Base-by-base conservation (phyloP, 2,888 invertebrate species). In the Drosophila falleni region DNA sequence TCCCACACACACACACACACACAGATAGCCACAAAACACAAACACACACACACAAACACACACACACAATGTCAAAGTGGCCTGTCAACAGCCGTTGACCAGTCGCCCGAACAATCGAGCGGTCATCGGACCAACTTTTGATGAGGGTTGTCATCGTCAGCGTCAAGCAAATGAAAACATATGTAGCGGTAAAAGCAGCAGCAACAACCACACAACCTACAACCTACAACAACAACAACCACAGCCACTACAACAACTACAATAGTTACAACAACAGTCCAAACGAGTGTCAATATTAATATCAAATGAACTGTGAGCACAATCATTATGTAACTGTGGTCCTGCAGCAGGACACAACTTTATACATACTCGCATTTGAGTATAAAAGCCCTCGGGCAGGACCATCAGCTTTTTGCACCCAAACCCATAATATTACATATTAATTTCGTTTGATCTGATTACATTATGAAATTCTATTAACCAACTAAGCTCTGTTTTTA, bases 91-190 rank as follows among this genome's bases (percentile, higher is more conserved):
- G 61, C 66, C 88, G 72, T 71, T 85, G 88, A 82, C 87, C 89
- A 86, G 82, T 83, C 66, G 77, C 67, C 75, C 81, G 65, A 70
- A 74, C 89, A 89, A 87, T 87, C 89, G 84, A 76, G 81, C 81
- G 84, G 68, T 78, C 83, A 83, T 87, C 58, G 75, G 89, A 72
- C 81, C 86, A 86, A 89, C 71, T 89, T 86, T 89, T 86, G 86
- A 86, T 86, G 86, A 86, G 88, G 86, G 86, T 86, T 89, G 89
- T 84, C 83, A 87, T 85, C 88, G 70, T 84, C 85, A 78, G 82
- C 80, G 77, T 81, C 89, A 87, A 85, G 82, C 79, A 85, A 87
- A 89, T 85, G 88, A 89, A 84, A 88, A 86, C 86, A 86, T 82
- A 88, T 89, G 87, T 86, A 85, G 75, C 86, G 78, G 77, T 70